Conservation (phyloP, 2,797 vertebrate species). For the Ispidina picta region DNA sequence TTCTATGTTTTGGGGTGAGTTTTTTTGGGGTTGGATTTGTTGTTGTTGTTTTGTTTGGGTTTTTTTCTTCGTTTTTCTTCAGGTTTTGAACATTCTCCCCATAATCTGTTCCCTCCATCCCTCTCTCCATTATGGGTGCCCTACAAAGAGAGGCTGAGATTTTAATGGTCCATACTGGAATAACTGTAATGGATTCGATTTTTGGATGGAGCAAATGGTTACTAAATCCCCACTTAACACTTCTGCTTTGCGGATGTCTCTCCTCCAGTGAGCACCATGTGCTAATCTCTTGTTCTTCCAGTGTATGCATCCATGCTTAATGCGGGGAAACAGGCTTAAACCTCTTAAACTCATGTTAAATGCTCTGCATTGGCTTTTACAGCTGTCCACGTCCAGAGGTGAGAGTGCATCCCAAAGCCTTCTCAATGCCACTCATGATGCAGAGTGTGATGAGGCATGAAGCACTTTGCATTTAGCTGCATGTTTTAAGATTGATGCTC, state of each 20-base stretch:
- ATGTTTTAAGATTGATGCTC: not conserved
- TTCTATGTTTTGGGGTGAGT: too few species aligned
- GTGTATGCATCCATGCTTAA: constrained; percentile 55
- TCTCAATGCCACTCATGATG: fast-evolving
- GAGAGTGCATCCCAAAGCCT: constrained; percentile 8
- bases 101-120: not conserved
- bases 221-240: not conserved
- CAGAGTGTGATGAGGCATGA: not conserved
- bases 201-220: not conserved
- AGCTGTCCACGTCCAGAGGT: constrained; percentile 14
- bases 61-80: not conserved
- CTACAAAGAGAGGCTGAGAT: not conserved
- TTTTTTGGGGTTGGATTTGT: too few species aligned
- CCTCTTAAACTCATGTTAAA: constrained; percentile 55
- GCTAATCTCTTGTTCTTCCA: constrained; percentile 61
- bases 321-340: constrained; percentile 63
- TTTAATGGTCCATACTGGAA: not conserved
- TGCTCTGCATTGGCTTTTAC: not conserved
- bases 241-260: not conserved
- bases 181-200: not conserved
- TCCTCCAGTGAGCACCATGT: constrained; percentile 29
- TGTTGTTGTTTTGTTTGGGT: not conserved
- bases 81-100: not conserved
- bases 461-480: not conserved
- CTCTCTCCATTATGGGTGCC: not conserved